Percentiles rank a stretch among this genome's conserved stretches.
phyloP scores from a whole-genome alignment of 2,113 vertebrate genomes.

The Odobenus rosmarus region DNA sequence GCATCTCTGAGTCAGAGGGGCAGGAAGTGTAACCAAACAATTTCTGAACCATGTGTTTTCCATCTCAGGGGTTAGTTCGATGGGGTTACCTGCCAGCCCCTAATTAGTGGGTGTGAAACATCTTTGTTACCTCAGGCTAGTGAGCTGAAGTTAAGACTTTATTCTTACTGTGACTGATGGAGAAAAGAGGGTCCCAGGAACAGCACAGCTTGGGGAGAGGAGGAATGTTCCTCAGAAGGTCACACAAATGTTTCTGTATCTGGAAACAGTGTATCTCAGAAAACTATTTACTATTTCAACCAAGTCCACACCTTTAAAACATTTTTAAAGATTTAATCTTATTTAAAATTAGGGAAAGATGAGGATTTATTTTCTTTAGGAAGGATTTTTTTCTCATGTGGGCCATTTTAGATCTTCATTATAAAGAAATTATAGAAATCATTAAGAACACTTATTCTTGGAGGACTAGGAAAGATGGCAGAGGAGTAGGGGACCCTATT shows the following conservation, averaged over 20 bases:
- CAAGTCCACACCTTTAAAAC: not conserved
- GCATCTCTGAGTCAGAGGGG: not conserved
- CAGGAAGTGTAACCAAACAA: slow-evolving; percentile 62
- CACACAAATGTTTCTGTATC: not conserved
- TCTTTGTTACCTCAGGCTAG: slow-evolving; percentile 58
- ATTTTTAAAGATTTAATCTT: not conserved
- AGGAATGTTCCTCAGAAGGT: not conserved
- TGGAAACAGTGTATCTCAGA: not conserved
- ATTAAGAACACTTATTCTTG: not conserved
- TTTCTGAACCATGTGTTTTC: slow-evolving; percentile 66
- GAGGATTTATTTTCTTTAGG: not conserved
- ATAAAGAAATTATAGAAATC: not conserved
- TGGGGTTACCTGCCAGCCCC: slow-evolving; percentile 66
- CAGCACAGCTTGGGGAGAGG: not conserved
- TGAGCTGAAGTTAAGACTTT: slow-evolving; percentile 7
- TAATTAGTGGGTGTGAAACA: slow-evolving; percentile 56
- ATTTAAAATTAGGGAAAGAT: not conserved
- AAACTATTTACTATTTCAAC: not conserved
- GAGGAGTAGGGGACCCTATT: too few relatives aligned
- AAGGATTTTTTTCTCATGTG: not conserved
- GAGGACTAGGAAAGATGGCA: too few relatives aligned
- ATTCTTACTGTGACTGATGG: slow-evolving; percentile 36
- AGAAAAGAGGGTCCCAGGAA: not conserved
- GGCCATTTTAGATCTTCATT: not conserved
- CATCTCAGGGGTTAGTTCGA: slow-evolving; percentile 67